Evolutionary conservation across 2,888 invertebrate species (phyloP).

Genomic region (Drosophila emarginata): DNA sequence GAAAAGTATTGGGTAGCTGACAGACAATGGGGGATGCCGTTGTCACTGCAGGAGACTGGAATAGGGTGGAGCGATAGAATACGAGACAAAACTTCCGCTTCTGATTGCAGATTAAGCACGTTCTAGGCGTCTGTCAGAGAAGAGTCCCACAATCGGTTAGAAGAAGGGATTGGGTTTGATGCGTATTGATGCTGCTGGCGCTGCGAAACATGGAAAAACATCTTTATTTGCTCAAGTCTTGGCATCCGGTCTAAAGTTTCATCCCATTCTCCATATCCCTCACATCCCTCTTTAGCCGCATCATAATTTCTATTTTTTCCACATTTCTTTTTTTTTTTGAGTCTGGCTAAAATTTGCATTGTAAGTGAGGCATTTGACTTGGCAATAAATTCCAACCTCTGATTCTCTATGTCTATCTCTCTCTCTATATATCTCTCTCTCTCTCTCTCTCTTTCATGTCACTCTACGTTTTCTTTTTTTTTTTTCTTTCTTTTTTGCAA

Average conservation of each 20-base stretch:
- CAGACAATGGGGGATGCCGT: conserved; percentile 11
- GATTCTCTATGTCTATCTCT: neutral
- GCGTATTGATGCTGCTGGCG: conserved; percentile 72
- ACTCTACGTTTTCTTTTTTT: too few species aligned
- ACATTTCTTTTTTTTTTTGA: neutral
- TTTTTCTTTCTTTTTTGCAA: conserved; percentile 11
- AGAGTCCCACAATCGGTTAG: neutral
- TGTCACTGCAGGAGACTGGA: conserved; percentile 15
- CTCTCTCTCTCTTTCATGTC: neutral
- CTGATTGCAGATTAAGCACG: conserved; percentile 79
- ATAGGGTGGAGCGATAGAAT: neutral
- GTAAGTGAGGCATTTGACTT: conserved; percentile 47
- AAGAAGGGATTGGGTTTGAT: conserved; percentile 51
- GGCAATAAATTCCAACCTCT: conserved; percentile 35
- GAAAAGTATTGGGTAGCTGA: conserved; percentile 11
- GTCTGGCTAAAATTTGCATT: conserved; percentile 47
- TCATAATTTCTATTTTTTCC: conserved; percentile 37
- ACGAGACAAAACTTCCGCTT: conserved; percentile 70
- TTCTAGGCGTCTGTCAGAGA: conserved; percentile 51
- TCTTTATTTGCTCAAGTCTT: conserved; percentile 66
- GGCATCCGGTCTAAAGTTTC: conserved; percentile 35
- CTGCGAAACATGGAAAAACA: conserved; percentile 62
- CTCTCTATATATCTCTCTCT: too few species aligned
- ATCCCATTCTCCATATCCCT: conserved; percentile 1
- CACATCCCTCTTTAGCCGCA: conserved; percentile 41